Percentiles rank a stretch among this genome's conserved stretches.
Evolutionary conservation across 1,140 invertebrate genomes (phyloP).

Genomic region (Neodiprion fabricii): DNA sequence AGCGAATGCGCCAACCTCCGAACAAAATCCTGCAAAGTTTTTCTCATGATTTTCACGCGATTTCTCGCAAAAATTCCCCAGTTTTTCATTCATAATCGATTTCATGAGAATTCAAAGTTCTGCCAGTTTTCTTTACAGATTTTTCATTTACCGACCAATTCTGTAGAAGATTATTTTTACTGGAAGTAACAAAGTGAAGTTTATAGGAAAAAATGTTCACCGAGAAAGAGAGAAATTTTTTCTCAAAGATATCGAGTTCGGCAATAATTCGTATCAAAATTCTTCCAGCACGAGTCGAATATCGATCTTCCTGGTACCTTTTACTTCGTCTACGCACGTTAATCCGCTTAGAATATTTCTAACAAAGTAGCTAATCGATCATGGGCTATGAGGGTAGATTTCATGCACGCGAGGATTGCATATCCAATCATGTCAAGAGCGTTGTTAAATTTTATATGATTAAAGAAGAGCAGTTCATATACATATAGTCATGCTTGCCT

Average conservation of each 20-base stretch:
- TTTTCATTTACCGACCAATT: neutral
- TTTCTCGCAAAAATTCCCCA: conserved; percentile 3
- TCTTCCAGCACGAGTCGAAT: too few relatives aligned
- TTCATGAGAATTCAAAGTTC: neutral
- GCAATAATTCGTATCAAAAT: too few relatives aligned
- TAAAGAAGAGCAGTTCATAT: conserved; percentile 21
- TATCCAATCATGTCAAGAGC: neutral
- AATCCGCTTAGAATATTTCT: too few relatives aligned
- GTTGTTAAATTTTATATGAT: neutral
- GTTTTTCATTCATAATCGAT: neutral
- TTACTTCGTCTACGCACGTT: too few relatives aligned
- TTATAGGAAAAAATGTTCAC: too few relatives aligned
- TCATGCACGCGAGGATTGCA: neutral
- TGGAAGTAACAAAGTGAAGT: too few relatives aligned
- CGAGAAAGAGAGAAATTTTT: too few relatives aligned
- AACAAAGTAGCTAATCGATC: neutral
- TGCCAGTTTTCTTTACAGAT: neutral
- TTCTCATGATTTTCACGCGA: neutral
- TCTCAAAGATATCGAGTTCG: too few relatives aligned
- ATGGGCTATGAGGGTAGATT: neutral
- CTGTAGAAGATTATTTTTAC: too few relatives aligned
- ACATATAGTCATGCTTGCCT: conserved; percentile 34
- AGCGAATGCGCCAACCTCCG: conserved; percentile 71
- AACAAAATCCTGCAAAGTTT: conserved; percentile 67
- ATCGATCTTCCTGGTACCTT: too few relatives aligned